Conservation (phyloP, 2,113 vertebrate genomes). For the Aspidoscelis tigris region DNA sequence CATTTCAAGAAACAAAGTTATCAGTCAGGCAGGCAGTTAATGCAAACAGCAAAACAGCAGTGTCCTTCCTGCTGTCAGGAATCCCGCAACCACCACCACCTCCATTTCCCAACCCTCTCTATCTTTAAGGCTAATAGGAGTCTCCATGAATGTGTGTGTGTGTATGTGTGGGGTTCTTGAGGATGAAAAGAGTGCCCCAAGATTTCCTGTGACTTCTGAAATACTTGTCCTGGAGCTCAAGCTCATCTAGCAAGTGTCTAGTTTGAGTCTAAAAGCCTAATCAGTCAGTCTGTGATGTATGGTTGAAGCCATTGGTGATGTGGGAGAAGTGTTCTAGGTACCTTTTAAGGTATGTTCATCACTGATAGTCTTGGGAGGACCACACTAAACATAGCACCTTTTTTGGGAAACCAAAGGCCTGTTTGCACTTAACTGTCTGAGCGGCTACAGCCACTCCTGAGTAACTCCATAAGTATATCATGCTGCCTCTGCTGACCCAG, state of each 20-base stretch:
- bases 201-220: not conserved
- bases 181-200: not conserved
- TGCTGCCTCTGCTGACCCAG: no score
- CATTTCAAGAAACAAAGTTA: slow-evolving; percentile 22
- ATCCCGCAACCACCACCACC: no score
- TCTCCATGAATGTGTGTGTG: rapidly evolving
- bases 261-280: not conserved
- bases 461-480: no score
- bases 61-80: not conserved
- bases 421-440: no score
- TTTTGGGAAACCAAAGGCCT: no score
- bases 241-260: not conserved
- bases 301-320: not conserved
- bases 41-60: not conserved
- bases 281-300: not conserved
- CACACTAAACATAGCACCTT: no score
- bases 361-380: no score
- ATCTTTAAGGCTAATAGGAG: slow-evolving; percentile 1
- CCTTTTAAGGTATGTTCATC: not conserved
- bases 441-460: no score
- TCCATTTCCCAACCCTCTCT: slow-evolving; percentile 10
- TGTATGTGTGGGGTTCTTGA: not conserved
- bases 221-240: not conserved
- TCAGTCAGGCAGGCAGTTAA: rapidly evolving
- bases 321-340: not conserved